Base-by-base conservation (phyloP, 2,888 invertebrate genomes). In the Amphimallon solstitiale region DNA sequence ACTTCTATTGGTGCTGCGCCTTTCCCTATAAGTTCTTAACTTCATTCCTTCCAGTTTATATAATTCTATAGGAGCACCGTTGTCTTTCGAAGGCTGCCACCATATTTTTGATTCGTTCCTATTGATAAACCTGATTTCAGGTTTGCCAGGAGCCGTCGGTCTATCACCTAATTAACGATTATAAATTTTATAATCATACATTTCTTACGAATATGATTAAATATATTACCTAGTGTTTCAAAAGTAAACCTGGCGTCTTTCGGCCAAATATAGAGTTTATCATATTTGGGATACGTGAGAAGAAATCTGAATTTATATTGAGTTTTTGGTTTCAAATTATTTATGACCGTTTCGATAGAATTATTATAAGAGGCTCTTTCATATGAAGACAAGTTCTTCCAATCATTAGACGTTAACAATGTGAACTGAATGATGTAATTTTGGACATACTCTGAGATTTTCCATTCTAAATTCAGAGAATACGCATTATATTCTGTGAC, bases 61-160 rank as follows among this genome's bases (percentile, higher is more conserved):
- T 60, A 87, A 81, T 7, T 86, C 84, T 5, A 94, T 86, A n/a
- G 88, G 84, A 0, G 91, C 90, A 0, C 95, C 95, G 76, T 93
- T 91, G 10, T 90, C 88, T 69, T 86, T 86, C 0, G 95, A 90
- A 7, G 91, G 87, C 45, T 89, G 85, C 97, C 97, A 97, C 76
- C 88, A 89, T 0, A 95, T 88, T 76, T 93, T 91, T 75, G 92
- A 90, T 17, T 92, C 86, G 17, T 90, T 89, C 17, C 89, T 89
- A 17, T 89, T 88, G 9, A 94, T 85, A 63, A 89, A 89, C 66
- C 90, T 89, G n/a, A 93, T 87, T 9, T 86, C 84, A 0, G 95
- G 92, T 3, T 86, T 85, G 0, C 93, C 93, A 0, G 96, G 95
- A 0, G 89, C 84, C 43, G 91, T 90, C 0, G 96, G 97, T 10